Conservation (phyloP, 2,797 vertebrate genomes). For the Alcedo atthis region DNA sequence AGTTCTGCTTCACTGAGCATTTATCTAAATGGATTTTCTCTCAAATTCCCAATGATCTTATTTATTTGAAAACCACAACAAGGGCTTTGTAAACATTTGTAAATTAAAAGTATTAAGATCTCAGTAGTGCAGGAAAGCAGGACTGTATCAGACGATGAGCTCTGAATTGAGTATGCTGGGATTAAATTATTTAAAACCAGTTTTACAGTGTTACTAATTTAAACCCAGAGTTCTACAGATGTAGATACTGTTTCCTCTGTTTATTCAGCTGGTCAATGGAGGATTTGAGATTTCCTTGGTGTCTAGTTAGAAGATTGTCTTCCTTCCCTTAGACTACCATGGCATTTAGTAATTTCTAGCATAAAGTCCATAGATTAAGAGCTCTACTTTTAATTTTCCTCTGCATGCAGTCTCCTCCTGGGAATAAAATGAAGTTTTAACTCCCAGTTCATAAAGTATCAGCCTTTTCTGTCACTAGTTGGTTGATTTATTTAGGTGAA, state of each 20-base stretch:
- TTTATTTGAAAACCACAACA: background rate
- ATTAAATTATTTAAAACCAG: background rate
- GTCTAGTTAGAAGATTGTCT: background rate
- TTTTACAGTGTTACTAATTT: background rate
- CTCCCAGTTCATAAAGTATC: background rate
- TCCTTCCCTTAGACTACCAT: background rate
- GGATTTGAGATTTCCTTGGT: background rate
- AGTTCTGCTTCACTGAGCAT: background rate
- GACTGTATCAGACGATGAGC: background rate
- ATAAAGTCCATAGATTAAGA: background rate
- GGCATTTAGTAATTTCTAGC: background rate
- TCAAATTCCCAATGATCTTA: background rate
- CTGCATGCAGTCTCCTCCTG: background rate
- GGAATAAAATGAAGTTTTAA: background rate
- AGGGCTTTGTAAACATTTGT: background rate
- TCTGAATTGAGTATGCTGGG: background rate
- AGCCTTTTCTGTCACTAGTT: background rate
- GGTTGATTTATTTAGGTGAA: background rate
- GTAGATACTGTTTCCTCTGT: background rate
- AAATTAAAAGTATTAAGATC: background rate
- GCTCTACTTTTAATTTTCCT: background rate
- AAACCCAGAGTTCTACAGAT: background rate
- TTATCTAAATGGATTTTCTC: background rate
- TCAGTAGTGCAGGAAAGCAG: background rate
- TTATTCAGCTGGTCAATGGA: background rate